Percentiles rank a stretch among this genome's conserved stretches.
Conservation (phyloP, 2,888 invertebrate genomes). For the Drosophila cognata region DNA sequence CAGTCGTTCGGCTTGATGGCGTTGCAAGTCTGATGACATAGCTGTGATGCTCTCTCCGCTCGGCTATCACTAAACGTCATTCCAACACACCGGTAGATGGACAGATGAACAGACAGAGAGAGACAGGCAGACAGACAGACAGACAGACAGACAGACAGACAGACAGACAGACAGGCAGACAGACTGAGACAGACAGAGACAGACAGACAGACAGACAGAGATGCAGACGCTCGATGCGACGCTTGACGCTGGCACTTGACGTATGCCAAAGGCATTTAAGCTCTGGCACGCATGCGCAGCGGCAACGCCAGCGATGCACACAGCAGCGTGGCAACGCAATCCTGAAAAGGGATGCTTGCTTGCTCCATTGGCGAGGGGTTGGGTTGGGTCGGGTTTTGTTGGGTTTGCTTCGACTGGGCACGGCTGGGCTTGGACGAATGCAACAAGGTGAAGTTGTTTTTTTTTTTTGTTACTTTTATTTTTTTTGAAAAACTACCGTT, state of each 20-base stretch:
- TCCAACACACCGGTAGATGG: conserved; percentile 24
- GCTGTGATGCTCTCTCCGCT: conserved; percentile 13
- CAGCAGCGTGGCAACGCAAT: conserved; percentile 35
- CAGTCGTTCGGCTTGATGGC: too few relatives aligned
- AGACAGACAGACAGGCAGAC: background rate
- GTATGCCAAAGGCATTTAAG: conserved; percentile 74
- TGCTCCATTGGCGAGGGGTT: conserved; percentile 15
- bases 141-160: conserved; percentile 1
- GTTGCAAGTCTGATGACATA: conserved; percentile 18
- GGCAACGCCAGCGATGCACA: conserved; percentile 26
- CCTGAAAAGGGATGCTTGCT: conserved; percentile 47
- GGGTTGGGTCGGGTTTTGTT: background rate
- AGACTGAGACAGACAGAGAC: background rate
- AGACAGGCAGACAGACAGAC: conserved; percentile 2
- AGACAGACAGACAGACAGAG: conserved; percentile 10
- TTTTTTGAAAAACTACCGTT: conserved; percentile 65
- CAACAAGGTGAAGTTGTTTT: conserved; percentile 31
- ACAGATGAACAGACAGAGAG: conserved; percentile 1
- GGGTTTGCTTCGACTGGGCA: background rate
- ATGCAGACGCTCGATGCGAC: conserved; percentile 24
- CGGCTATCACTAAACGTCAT: conserved; percentile 24
- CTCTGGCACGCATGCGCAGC: conserved; percentile 66
- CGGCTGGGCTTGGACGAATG: background rate
- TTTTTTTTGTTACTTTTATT: conserved; percentile 1
- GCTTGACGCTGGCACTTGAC: conserved; percentile 64